Evolutionary conservation across 2,888 invertebrate genomes (phyloP).

Genomic region (Gryllus longicercus): DNA sequence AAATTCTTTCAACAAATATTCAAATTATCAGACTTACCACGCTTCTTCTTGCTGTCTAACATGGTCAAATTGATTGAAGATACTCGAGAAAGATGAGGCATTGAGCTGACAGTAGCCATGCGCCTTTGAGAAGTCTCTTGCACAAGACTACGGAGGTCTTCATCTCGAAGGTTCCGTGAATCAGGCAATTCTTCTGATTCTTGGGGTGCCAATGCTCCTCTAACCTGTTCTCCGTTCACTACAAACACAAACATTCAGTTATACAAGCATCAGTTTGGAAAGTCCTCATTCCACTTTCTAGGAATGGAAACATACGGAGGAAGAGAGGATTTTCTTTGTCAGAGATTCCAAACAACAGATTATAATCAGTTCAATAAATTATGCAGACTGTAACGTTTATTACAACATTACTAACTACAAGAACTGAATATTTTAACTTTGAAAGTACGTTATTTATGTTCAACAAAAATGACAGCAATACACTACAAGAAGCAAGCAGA

Average conservation of each 20-base stretch:
- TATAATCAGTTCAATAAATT: too few species aligned
- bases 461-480: too few species aligned
- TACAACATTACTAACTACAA: too few species aligned
- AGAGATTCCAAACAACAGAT: too few species aligned
- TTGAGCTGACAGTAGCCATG: slow-evolving; percentile 69
- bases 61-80: slow-evolving; percentile 81
- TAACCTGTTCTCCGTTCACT: slow-evolving; percentile 25
- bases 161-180: slow-evolving; percentile 67
- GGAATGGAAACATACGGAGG: too few species aligned
- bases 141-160: slow-evolving; percentile 62
- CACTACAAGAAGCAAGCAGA: too few species aligned
- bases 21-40: slow-evolving; percentile 42
- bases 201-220: slow-evolving; percentile 46
- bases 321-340: too few species aligned
- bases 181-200: slow-evolving; percentile 69
- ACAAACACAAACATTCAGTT: neutral
- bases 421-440: too few species aligned
- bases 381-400: neutral
- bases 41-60: slow-evolving; percentile 65
- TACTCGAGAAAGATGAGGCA: slow-evolving; percentile 76
- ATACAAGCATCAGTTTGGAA: neutral
- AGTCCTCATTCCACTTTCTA: too few species aligned
- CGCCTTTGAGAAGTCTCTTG: slow-evolving; percentile 62
- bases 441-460: too few species aligned
- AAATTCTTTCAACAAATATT: neutral